phyloP scores from a whole-genome alignment of 2,888 invertebrate species.

The Leucophora obtusa region DNA sequence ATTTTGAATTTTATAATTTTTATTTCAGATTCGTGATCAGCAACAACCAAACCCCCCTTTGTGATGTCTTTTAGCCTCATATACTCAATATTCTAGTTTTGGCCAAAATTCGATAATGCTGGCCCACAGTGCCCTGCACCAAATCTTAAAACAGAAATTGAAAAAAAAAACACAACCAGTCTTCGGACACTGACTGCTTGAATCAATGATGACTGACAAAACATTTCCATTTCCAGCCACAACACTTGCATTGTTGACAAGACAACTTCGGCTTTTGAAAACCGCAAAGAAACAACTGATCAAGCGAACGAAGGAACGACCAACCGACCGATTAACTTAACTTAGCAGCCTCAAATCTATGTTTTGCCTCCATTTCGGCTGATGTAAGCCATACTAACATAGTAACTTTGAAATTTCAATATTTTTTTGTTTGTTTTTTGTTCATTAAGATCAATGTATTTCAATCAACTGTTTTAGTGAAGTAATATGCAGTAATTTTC shows the following conservation, averaged over 20 bases:
- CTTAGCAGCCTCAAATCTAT: conserved; percentile 31
- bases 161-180: conserved; percentile 2
- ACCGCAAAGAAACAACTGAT: background rate
- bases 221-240: conserved; percentile 18
- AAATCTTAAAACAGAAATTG: conserved; percentile 2
- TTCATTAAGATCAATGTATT: conserved; percentile 5
- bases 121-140: background rate
- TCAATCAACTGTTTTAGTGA: background rate
- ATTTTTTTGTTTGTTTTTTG: background rate
- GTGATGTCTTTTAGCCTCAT: no score
- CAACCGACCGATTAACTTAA: background rate
- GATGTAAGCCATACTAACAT: conserved; percentile 49
- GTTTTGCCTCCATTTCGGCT: background rate
- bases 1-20: no score
- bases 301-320: background rate
- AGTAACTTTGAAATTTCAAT: conserved; percentile 45
- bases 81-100: no score
- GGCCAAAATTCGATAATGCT: no score
- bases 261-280: background rate
- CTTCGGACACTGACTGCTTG: conserved; percentile 20
- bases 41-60: no score
- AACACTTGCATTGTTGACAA: conserved; percentile 8
- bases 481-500: background rate
- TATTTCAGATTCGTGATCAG: no score
- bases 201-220: background rate